Evolutionary conservation across 2,113 vertebrate species (phyloP), one percentile per base, ranked within the genome.

Genomic region (Mesocricetus auratus): DNA sequence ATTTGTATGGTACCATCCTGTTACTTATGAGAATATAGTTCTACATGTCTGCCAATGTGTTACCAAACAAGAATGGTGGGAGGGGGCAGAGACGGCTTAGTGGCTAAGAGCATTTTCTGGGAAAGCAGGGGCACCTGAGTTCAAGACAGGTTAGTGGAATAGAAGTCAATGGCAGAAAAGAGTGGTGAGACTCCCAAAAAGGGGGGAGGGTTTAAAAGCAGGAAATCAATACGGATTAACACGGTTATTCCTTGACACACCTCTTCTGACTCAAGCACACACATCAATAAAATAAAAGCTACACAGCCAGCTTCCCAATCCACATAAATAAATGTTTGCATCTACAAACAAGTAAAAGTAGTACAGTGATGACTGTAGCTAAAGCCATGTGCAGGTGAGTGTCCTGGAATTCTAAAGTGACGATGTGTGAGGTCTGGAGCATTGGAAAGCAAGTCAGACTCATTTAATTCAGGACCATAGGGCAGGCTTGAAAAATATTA

Each of bases 161-260:
- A 79, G 62, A 60, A 91, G 5, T 36, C 50, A 77, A 45, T 62
- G 36, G 69, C 83, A 86, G 31, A 53, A 26, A 87, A 78, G 26
- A 58, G 47, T 24, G 36, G 1, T 50, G 21, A 69, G 0, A 22
- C 6, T 88, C 31, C 62, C 10, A 85, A 89, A 16, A 5, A 31
- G n/a, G 9, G 0, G 2, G 39, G 10, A 8, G 3, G 0, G 11
- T 10, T 11, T 6, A 45, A 91, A 53, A 11, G 2, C 16, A 47
- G 78, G 19, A n/a, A 42, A 42, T 83, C 77, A 58, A 66, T n/a
- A 39, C 42, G 5, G 8, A 86, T 36, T 13, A 62, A n/a, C 50
- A 79, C 31, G 12, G 19, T 68, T n/a, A 56, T 71, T 85, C 21
- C 93, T 16, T 78, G 15, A 78, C 22, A 47, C 29, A 64, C 0